Evolutionary conservation across 2,797 vertebrate species (phyloP), one percentile per base, ranked within the genome.

Genomic region (Pteronotus mesoamericanus): DNA sequence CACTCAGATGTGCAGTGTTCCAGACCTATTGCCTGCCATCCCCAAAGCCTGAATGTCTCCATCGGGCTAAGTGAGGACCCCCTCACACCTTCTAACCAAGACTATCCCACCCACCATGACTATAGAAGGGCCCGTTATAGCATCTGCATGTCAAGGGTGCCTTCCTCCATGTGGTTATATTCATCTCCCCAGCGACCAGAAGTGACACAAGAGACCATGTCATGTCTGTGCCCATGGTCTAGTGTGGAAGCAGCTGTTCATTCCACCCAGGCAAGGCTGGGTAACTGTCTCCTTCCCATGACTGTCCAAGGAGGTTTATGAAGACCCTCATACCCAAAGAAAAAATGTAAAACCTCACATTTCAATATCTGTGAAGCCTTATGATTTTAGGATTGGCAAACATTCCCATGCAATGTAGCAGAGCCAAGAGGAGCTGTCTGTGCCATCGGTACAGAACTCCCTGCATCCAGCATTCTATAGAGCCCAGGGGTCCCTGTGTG

Each of bases 401-500:
- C 48, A 6, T 39, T 15, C 42, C 21, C 15, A 19, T 18, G 34
- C 12, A 34, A 44, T 5, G 1, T 4, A 44, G 37, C 55, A 39
- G 26, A 11, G 18, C 61, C 18, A 55, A 8, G 3, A 82, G 19
- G 1, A 59, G 26, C 4, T 1, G 3, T 80, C 71, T 68, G 6
- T 86, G 75, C 59, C 26, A 34, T 51, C 5, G 1, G 64, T 83
- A 26, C 90, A 19, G 12, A 29, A 11, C 18, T 46, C 37, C 55
- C 11, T 10, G 2, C 0, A 0, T 11, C 32, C 14, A 2, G 37
- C 90, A 15, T 34, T 39, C 15, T 34, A 9, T 29, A 57, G 4
- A 59, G 24, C 57, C 3, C 8, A 6, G 21, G 37, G 16, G 9
- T 37, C 46, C 26, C 4, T 4, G 37, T 2, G 3, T 14, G 21